Percentiles rank a stretch among this genome's conserved stretches.
phyloP scores from a whole-genome alignment of 53 echinoderm and acorn worm genomes.

The Arbacia lixula region DNA sequence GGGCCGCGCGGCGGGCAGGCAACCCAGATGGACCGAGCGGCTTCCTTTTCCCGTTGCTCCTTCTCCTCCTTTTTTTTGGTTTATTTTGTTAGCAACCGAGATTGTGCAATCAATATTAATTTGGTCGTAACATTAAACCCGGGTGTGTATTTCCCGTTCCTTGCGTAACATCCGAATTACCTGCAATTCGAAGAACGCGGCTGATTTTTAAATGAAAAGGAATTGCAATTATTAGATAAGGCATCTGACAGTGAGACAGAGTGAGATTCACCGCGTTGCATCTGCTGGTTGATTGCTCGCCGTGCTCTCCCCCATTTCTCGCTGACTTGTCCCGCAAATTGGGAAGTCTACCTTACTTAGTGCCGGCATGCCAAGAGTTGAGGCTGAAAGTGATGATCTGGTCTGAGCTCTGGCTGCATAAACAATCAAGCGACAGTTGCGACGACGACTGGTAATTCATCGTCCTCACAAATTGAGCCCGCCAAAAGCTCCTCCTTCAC shows the following conservation, averaged over 20 bases:
- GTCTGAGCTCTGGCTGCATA: slow-evolving; percentile 18
- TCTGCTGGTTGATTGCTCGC: too few relatives aligned
- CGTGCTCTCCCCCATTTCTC: too few relatives aligned
- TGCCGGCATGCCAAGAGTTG: too few relatives aligned
- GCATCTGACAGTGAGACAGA: too few relatives aligned
- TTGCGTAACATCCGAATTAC: slow-evolving; percentile 34
- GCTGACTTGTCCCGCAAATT: too few relatives aligned
- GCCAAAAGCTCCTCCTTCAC: not conserved
- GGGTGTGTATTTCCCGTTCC: slow-evolving; percentile 26
- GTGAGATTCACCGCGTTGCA: too few relatives aligned
- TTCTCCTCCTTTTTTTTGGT: slow-evolving; percentile 13
- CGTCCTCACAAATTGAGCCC: not conserved
- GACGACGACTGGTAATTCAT: slow-evolving; percentile 13
- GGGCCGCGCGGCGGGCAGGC: too few relatives aligned
- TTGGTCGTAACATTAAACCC: slow-evolving; percentile 37
- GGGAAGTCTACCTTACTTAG: too few relatives aligned
- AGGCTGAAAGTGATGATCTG: too few relatives aligned
- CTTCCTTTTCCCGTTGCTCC: not conserved
- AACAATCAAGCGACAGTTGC: slow-evolving; percentile 32
- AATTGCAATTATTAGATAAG: too few relatives aligned
- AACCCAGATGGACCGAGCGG: not conserved
- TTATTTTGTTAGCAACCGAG: slow-evolving; percentile 47
- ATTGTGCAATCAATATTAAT: slow-evolving; percentile 49
- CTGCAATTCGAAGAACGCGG: slow-evolving; percentile 10
- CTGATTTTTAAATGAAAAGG: too few relatives aligned